Conservation (phyloP, 1,140 invertebrate species). For the Cydia amplana region DNA sequence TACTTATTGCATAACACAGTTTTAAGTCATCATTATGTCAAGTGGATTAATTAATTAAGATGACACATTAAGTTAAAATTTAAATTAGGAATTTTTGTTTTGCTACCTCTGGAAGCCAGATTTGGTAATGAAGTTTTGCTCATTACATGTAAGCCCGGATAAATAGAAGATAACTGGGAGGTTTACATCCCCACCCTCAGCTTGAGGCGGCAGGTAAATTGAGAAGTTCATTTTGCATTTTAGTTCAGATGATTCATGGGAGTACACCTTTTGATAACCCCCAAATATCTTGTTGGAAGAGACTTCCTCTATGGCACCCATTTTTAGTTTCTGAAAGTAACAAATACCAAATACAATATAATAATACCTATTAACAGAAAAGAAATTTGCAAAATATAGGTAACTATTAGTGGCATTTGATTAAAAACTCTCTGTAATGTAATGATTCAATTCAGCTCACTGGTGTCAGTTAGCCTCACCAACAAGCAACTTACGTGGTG, state of each 20-base stretch:
- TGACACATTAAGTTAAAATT: not conserved
- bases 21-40: not conserved
- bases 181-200: slow-evolving; percentile 82
- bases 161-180: slow-evolving; percentile 95
- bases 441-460: not conserved
- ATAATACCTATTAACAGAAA: too few species aligned
- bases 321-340: slow-evolving; percentile 52
- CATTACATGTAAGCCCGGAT: slow-evolving; percentile 96
- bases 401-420: not conserved
- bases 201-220: slow-evolving; percentile 91
- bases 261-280: slow-evolving; percentile 92
- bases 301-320: slow-evolving; percentile 80
- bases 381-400: not conserved
- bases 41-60: slow-evolving; percentile 27
- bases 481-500: slow-evolving; percentile 8
- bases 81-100: too few species aligned
- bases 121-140: slow-evolving; percentile 98
- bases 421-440: not conserved
- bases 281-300: slow-evolving; percentile 88
- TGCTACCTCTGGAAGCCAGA: slow-evolving; percentile 93
- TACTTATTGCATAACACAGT: slow-evolving; percentile 12
- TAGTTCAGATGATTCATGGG: slow-evolving; percentile 89
- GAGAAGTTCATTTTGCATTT: slow-evolving; percentile 97
- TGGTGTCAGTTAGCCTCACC: not conserved
- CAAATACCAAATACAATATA: not conserved